Base-by-base conservation (phyloP, 1,140 invertebrate genomes). In the Eulimnadia texana region DNA sequence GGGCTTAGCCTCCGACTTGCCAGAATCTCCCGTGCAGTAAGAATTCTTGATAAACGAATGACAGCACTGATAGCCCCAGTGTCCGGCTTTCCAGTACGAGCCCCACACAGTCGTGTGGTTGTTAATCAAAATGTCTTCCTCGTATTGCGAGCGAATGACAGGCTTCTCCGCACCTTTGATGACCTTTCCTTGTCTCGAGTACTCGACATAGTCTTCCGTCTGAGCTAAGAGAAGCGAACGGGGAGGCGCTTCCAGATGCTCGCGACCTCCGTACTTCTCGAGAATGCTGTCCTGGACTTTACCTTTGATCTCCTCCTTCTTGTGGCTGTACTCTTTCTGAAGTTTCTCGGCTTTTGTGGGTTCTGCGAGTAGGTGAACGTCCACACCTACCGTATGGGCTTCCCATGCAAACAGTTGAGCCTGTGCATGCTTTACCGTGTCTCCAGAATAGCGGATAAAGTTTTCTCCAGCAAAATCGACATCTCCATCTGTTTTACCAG, bases 391-490 rank as follows among this genome's bases (percentile, higher is more conserved):
- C 61, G 90, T 85, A 70, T 90, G 85, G 0, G 94, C 94, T 70
- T 98, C 90, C 96, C 97, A 99, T 0, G 96, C 94, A 81, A 99
- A 99, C 65, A 97, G 67, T 72, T 98, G 94, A 20, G 91, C 89
- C 22, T 83, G 83, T 2, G 91, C 87, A 72, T 98, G 93, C 58
- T 86, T 80, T 47, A 82, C 78, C 1, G 95, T 97, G 74, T 98
- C 96, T 11, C 96, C 96, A 49, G 88, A 85, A 68, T 89, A 93
- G 29, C 95, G 79, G 0, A 89, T 86, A 79, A 94, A 95, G 73
- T 99, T 99, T 73, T 99, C 97, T 19, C 97, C 97, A 33, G 84
- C 80, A 76, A 93, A 99, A 67, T 91, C 86, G 2, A 84, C 80
- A 61, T 84, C 86, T 49, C 55, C 47, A 2, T 24, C 62, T 52